Evolutionary conservation across 2,113 vertebrate species (phyloP), one percentile per base, ranked within the genome.

Genomic region (Neolamprologus longior): DNA sequence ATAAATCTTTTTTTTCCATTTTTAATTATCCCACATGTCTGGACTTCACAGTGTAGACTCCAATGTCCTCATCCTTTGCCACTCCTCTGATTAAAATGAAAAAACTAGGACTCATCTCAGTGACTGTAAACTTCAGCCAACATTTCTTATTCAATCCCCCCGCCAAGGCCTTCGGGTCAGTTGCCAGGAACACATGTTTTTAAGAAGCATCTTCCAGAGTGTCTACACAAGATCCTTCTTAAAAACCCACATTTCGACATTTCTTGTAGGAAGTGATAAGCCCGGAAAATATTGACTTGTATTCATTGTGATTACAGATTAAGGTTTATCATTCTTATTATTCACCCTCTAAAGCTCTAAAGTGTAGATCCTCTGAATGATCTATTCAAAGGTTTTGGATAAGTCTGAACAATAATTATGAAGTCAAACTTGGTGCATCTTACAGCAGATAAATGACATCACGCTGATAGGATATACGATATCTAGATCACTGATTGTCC

Each of bases 401-500:
- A 31, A 28, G 24, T 78, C 19, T 76, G 42, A 50, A 76, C 71
- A 28, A 76, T 47, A 76, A 73, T 73, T 45, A 78, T 28, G 14
- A 47, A 47, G 24, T 31, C 15, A 78, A 76, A 47, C 24, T 47
- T 17, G 6, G 15, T 50, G 42, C 26, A 50, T 33, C 45, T 52
- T 50, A n/a, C 17, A 78, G 45, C 45, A 78, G 68, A 28, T 73
- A 17, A 47, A 47, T 73, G 40, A 47, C 14, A 28, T 73, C 68
- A 47, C 1, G 4, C 40, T 47, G 45, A 6, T 52, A 17, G 21
- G 40, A 31, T n/a, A 76, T 45, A 45, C n/a, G 1, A 78, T 33
- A 12, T 52, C 26, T 33, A 50, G 26, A 17, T 52, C 73, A 52
- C 45, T 13, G 15, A n/a, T 78, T 42, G 50, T 85, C 28, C 98